These are phyloP conservation scores for Drosophila navojoa DNA, from an alignment of 1,140 invertebrate species.

Conservation along the genomic window DNA sequence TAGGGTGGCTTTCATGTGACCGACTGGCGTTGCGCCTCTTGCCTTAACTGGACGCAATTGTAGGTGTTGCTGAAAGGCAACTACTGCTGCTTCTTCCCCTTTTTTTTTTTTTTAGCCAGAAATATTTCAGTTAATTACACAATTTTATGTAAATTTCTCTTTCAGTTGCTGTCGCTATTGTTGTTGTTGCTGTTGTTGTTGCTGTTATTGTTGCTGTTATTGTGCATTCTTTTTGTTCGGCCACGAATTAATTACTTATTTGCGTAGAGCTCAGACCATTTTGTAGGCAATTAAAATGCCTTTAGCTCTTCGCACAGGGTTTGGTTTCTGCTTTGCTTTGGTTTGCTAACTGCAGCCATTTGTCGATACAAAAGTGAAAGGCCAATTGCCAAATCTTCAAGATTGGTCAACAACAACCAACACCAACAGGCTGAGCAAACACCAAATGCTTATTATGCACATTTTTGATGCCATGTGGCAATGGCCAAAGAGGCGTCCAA, in stretches of 20 bases:
- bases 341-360: slow-evolving; percentile 60
- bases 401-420: slow-evolving; percentile 67
- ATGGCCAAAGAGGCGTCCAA: slow-evolving; percentile 51
- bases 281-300: slow-evolving; percentile 77
- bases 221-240: slow-evolving; percentile 66
- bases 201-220: slow-evolving; percentile 30
- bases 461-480: slow-evolving; percentile 54
- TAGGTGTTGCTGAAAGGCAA: slow-evolving; percentile 66
- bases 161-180: slow-evolving; percentile 31
- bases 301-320: slow-evolving; percentile 50
- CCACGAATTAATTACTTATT: slow-evolving; percentile 77
- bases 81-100: slow-evolving; percentile 18
- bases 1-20: slow-evolving; percentile 52
- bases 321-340: not conserved
- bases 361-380: slow-evolving; percentile 74
- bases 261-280: slow-evolving; percentile 67
- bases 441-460: slow-evolving; percentile 74
- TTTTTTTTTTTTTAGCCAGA: slow-evolving; percentile 45
- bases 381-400: slow-evolving; percentile 71
- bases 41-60: slow-evolving; percentile 43
- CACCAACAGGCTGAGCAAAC: slow-evolving; percentile 43
- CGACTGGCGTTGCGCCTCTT: slow-evolving; percentile 17
- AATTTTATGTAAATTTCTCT: slow-evolving; percentile 82
- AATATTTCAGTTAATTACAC: slow-evolving; percentile 71
- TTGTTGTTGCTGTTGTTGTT: slow-evolving; percentile 3